A percentile compares a stretch with the other conserved stretches of the same genome.
Evolutionary conservation across 2,113 vertebrate species (phyloP).

Genomic region (Cranoglanis bouderius): DNA sequence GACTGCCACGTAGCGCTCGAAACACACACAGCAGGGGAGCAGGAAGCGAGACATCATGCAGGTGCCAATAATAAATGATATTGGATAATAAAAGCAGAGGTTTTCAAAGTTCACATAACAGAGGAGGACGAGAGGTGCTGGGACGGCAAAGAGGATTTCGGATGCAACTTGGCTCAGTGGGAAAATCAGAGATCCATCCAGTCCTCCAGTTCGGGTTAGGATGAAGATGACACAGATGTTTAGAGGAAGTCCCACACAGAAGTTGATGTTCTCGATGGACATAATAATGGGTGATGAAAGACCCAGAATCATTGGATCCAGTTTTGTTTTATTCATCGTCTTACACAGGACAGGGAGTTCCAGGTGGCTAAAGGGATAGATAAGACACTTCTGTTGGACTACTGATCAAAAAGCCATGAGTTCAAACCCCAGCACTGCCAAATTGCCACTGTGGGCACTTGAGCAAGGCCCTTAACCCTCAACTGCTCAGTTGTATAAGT

Average conservation of each 20-base stretch:
- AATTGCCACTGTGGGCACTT: too few relatives aligned
- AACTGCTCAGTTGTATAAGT: too few relatives aligned
- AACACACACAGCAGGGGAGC: constrained; percentile 8
- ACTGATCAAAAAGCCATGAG: too few relatives aligned
- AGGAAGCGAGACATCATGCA: neutral
- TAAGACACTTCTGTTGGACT: neutral
- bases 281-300: neutral
- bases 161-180: neutral
- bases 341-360: neutral
- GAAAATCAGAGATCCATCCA: constrained; percentile 9
- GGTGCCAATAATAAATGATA: neutral
- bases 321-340: neutral
- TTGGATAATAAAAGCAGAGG: neutral
- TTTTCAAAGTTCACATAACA: neutral
- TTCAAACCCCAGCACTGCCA: too few relatives aligned
- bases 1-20: constrained; percentile 11
- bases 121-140: neutral
- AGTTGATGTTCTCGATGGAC: neutral
- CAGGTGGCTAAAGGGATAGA: neutral
- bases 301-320: neutral
- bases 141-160: constrained; percentile 22
- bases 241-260: constrained; percentile 9
- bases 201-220: neutral
- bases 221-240: constrained; percentile 25
- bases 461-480: too few relatives aligned